Evolutionary conservation across 2,113 vertebrate genomes (phyloP), one percentile per base, ranked within the genome.

Genomic region (Zosterops japonicus): DNA sequence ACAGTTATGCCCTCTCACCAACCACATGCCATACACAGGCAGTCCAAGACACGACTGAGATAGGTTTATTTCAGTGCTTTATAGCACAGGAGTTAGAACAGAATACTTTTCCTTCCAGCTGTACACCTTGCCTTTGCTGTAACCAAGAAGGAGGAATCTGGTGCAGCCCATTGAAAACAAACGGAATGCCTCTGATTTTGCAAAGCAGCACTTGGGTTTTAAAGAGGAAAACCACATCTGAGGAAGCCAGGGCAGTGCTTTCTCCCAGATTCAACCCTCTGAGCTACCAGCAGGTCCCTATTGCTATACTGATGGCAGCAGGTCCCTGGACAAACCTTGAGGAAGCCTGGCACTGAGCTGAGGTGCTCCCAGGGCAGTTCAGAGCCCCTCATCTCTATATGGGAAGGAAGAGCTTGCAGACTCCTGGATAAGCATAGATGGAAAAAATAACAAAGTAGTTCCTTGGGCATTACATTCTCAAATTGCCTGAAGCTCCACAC

Each of bases 351-450:
- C 53, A 68, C 21, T 10, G 36, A 87, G 25, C 22, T 57, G 56
- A 57, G 25, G 14, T 29, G 25, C 12, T 61, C 29, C 60, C 2
- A 14, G 63, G 16, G 6, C 8, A 7, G 47, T 4, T 4, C 60
- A 83, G 36, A 69, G 39, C 31, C n/a, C 49, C 65, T 31, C 11
- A 53, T 11, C 31, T 53, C 42, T 19, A 1, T 9, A 15, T 1
- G 8, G 16, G 18, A 55, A 67, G 5, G 15, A 64, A 9, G 10
- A 64, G 12, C 25, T 61, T 71, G 36, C 12, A 2, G 29, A 29
- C 21, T 0, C 0, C 69, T 63, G 27, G 33, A 61, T 2, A 57
- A 80, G 14, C 9, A 12, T 0, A 31, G 23, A 22, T 9, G 5
- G 25, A 9, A 35, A 60, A 81, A 89, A 69, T 27, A 46, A 31